Evolutionary conservation across 2,797 vertebrate genomes (phyloP), one percentile per base, ranked within the genome.

Genomic region (Myotis daubentonii): DNA sequence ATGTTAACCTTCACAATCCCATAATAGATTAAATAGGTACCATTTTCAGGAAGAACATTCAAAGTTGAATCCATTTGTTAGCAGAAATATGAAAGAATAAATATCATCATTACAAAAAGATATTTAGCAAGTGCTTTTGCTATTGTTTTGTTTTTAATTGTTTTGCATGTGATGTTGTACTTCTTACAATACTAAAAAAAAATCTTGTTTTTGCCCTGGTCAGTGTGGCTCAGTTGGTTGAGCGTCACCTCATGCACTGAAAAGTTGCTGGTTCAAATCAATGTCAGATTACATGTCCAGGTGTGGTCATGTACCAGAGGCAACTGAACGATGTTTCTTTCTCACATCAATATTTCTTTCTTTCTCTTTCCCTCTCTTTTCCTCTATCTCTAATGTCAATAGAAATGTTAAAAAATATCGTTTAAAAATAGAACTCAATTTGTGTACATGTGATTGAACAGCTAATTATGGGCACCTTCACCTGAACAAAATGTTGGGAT

Each of bases 1-100:
- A 96, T 95, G 94, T 95, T 89, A 94, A 95, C 57, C 38, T 94
- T 91, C 60, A 33, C 25, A 87, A 74, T 71, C 16, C 19, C 86
- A 47, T 74, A 76, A 95, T 66, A 76, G 36, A 53, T 89, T 87
- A 57, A 87, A 49, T 16, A 89, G 49, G 62, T 87, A 71, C 17
- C 51, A 87, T 85, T 96, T 91, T 93, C 53, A 86, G 8, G 36
- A 95, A 79, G 15, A 87, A 1, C n/a, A 49, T 51, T 89, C 60
- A 89, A 79, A 87, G 10, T 44, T 41, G 15, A 57, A 66, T 91
- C 30, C 38, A 84, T 75, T 36, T 19, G 17, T 87, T 75, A 83
- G 17, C 44, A 80, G 85, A 83, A 53, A 36, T 53, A 8, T 47
- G n/a, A 90, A 84, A 60, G 19, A 47, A 16, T 33, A 82, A 76